Evolutionary conservation across 2,888 invertebrate genomes (phyloP).

Genomic region (Nomada lathburiana): DNA sequence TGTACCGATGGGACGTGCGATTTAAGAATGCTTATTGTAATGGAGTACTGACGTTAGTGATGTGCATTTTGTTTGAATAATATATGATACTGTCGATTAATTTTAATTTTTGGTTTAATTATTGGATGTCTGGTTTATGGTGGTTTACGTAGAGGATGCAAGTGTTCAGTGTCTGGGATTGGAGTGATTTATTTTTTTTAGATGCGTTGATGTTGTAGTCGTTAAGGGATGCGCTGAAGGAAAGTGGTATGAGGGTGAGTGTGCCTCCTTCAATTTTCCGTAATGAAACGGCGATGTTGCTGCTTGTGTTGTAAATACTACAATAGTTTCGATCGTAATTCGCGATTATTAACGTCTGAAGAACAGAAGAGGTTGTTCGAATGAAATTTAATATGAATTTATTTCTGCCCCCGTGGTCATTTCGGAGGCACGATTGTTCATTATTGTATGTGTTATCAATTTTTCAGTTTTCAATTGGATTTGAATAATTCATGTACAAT

Average conservation of each 20-base stretch:
- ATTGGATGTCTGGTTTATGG: too few relatives aligned
- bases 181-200: neutral
- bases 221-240: neutral
- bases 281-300: neutral
- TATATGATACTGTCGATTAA: neutral
- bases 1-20: too few relatives aligned
- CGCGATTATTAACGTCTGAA: neutral
- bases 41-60: neutral
- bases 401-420: neutral
- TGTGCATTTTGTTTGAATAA: neutral
- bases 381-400: too few relatives aligned
- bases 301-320: neutral
- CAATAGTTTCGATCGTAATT: neutral
- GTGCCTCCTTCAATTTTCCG: constrained; percentile 3
- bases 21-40: neutral
- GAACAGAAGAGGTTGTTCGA: neutral
- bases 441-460: too few relatives aligned
- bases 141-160: neutral
- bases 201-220: neutral
- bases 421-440: neutral
- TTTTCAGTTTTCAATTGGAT: too few relatives aligned
- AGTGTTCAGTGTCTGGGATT: constrained; percentile 1
- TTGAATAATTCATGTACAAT: too few relatives aligned
- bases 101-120: neutral
- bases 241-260: constrained; percentile 43